Base-by-base conservation (phyloP, 2,888 invertebrate genomes). In the Xestoiulus laeticollis region DNA sequence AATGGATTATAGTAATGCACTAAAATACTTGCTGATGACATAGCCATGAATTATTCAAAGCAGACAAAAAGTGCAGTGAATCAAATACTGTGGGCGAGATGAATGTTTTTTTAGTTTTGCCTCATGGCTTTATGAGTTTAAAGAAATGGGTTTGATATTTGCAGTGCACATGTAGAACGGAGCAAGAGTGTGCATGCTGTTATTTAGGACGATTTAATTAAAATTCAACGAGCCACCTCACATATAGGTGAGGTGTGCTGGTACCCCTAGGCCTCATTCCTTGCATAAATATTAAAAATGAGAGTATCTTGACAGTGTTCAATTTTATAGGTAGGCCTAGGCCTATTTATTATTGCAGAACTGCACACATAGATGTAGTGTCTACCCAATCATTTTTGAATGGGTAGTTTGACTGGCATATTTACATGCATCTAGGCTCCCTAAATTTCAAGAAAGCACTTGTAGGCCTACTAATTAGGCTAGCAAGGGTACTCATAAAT, bases 41-140 rank as follows among this genome's bases (percentile, higher is more conserved):
- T 43, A 59, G 92, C 89, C 89, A 85, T 59, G 85, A 32, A 19
- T n/a, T 33, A 32, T 43, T 38, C 0, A 44, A 78, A 88, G 32
- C 33, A 26, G 88, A 16, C 14, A 48, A 48, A 48, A 48, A 19
- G 19, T 3, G 14, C 4, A 48, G 16, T 48, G 0, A 14, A 48
- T 48, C 48, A 1, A 19, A 59, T 6, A n/a, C n/a, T 59, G 59
- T 59, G 59, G 59, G 59, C 59, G 59, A 6, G 59, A 59, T 59
- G 48, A n/a, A n/a, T 22, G 2, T 59, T 59, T 59, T 59, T n/a
- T n/a, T 59, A 16, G 5, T 19, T n/a, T 22, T n/a, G 59, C n/a
- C n/a, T n/a, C 53, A 59, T 59, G 59, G 22, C 19, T 59, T n/a
- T 22, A 59, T 22, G 22, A 68, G 30, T 16, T 6, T 22, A 22